phyloP scores from a whole-genome alignment of 2,888 invertebrate species.

The Zootermopsis nevadensis region DNA sequence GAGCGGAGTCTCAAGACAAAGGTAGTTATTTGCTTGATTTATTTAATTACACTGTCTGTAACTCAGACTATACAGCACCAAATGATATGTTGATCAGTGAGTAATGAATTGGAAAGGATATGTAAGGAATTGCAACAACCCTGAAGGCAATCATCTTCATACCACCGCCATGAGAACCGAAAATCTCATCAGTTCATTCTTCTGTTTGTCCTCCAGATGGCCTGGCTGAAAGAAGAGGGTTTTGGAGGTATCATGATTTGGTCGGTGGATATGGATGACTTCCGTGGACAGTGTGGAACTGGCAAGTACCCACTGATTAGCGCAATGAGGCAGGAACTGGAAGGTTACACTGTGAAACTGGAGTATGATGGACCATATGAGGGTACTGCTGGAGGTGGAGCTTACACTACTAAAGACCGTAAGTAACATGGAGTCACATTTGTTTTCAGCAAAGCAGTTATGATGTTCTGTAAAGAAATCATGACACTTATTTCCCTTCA shows the following conservation, averaged over 20 bases:
- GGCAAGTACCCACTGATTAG: constrained; percentile 91
- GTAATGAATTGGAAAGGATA: no score
- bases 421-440: constrained; percentile 63
- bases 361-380: constrained; percentile 91
- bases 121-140: no score
- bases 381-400: constrained; percentile 75
- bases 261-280: constrained; percentile 97
- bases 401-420: constrained; percentile 91
- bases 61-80: no score
- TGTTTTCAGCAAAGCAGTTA: no score
- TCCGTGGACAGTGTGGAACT: constrained; percentile 88
- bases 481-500: no score
- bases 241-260: constrained; percentile 97
- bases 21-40: constrained; percentile 67
- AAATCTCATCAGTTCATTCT: constrained; percentile 47
- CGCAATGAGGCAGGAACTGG: constrained; percentile 86
- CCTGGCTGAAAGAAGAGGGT: constrained; percentile 93
- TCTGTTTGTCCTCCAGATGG: constrained; percentile 72
- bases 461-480: no score
- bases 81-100: no score
- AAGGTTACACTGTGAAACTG: constrained; percentile 82
- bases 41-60: no score
- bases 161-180: no score
- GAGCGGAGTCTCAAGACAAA: constrained; percentile 91
- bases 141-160: no score